Evolutionary conservation across 2,888 invertebrate genomes (phyloP).

Genomic region (Isotomurus palustris): DNA sequence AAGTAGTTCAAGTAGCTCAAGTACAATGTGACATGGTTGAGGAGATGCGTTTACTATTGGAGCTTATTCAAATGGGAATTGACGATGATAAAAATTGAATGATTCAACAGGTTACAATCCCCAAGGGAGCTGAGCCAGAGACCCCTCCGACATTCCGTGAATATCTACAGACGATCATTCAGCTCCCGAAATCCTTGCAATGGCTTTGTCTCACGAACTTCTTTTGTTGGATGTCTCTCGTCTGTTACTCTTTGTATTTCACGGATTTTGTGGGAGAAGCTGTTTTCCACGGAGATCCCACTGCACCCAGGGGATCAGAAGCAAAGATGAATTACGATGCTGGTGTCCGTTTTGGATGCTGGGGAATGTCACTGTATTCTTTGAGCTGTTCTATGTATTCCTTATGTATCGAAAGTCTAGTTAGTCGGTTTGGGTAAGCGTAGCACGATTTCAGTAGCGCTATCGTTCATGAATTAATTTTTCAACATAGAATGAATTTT

Average conservation of each 20-base stretch:
- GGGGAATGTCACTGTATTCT: slow-evolving; percentile 86
- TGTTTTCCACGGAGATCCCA: slow-evolving; percentile 74
- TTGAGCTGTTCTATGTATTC: slow-evolving; percentile 93
- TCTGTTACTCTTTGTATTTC: slow-evolving; percentile 93
- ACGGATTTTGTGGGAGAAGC: slow-evolving; percentile 93
- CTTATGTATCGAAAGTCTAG: slow-evolving; percentile 72
- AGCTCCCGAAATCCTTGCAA: slow-evolving; percentile 81
- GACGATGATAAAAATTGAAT: neutral
- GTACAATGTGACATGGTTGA: no score
- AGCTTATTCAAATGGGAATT: no score
- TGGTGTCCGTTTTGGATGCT: slow-evolving; percentile 90
- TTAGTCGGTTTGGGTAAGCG: slow-evolving; percentile 59
- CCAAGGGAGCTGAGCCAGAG: no score
- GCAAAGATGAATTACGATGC: slow-evolving; percentile 64
- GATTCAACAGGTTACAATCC: neutral
- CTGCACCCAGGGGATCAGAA: slow-evolving; percentile 49
- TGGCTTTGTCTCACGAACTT: slow-evolving; percentile 87
- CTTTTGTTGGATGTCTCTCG: slow-evolving; percentile 97
- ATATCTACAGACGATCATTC: slow-evolving; percentile 82
- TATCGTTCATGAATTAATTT: neutral
- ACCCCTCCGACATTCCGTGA: slow-evolving; percentile 55
- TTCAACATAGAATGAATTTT: neutral
- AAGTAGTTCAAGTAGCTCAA: no score
- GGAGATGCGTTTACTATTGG: no score
- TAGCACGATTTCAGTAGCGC: neutral